A percentile compares a stretch with the other conserved stretches of the same genome.
These are phyloP conservation scores for Hesperia comma DNA, from an alignment of 2,888 invertebrate species.

Conservation along the genomic window DNA sequence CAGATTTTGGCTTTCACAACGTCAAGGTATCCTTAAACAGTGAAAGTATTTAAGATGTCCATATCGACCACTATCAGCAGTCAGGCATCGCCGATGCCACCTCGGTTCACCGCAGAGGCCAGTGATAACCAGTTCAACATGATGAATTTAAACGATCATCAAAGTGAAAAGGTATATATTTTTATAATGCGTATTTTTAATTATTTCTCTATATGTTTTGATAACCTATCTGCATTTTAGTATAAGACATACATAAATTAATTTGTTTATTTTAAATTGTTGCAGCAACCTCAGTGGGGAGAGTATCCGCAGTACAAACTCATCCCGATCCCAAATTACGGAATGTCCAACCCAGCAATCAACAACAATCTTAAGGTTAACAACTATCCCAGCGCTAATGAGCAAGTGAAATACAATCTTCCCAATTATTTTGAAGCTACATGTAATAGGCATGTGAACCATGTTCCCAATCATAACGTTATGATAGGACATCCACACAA, in stretches of 20 bases:
- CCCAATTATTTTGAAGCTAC: slow-evolving; percentile 38
- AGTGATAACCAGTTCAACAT: slow-evolving; percentile 47
- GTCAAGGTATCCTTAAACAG: slow-evolving; percentile 44
- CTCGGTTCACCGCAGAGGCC: slow-evolving; percentile 42
- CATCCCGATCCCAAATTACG: slow-evolving; percentile 39
- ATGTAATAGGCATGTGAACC: slow-evolving; percentile 22
- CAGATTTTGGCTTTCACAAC: slow-evolving; percentile 51
- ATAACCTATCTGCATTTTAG: slow-evolving; percentile 3
- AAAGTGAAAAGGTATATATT: slow-evolving; percentile 51
- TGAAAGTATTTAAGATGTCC: slow-evolving; percentile 41
- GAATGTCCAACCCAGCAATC: slow-evolving; percentile 34
- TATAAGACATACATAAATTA: too few relatives aligned
- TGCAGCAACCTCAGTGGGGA: slow-evolving; percentile 52
- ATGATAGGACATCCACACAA: slow-evolving; percentile 15
- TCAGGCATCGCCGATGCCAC: slow-evolving; percentile 37
- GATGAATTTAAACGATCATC: slow-evolving; percentile 39
- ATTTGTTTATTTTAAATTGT: slow-evolving; percentile 36
- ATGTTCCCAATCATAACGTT: slow-evolving; percentile 23
- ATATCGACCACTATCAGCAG: slow-evolving; percentile 41
- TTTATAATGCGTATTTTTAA: neutral
- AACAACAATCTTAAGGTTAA: slow-evolving; percentile 43
- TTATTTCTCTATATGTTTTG: neutral
- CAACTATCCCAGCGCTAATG: slow-evolving; percentile 25
- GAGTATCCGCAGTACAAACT: slow-evolving; percentile 43
- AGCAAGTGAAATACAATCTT: slow-evolving; percentile 29